Evolutionary conservation across 2,888 invertebrate genomes (phyloP).

Genomic region (Aleiodes leptofemur): DNA sequence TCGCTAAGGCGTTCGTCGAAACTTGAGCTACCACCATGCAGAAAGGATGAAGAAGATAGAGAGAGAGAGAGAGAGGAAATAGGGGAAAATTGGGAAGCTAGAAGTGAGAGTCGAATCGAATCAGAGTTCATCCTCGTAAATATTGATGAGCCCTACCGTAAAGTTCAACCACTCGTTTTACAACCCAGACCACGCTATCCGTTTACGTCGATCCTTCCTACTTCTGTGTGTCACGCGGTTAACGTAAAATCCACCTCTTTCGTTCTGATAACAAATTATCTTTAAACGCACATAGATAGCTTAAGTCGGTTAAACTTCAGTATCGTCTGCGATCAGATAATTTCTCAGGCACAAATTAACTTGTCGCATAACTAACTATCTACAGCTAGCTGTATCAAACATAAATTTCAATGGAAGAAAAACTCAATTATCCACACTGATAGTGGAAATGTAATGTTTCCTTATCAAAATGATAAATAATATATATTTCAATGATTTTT

Average conservation of each 20-base stretch:
- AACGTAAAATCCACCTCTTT: constrained; percentile 49
- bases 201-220: constrained; percentile 42
- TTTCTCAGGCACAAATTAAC: no score
- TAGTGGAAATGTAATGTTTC: no score
- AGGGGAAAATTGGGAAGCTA: constrained; percentile 39
- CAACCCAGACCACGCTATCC: constrained; percentile 55
- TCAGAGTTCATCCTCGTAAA: constrained; percentile 61
- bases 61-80: constrained; percentile 17
- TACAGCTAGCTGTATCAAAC: no score
- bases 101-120: constrained; percentile 58
- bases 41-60: constrained; percentile 37
- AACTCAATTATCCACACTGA: no score
- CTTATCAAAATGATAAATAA: no score
- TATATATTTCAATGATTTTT: no score
- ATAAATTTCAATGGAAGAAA: no score
- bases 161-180: constrained; percentile 63
- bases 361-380: no score
- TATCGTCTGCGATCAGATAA: neutral
- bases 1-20: constrained; percentile 26
- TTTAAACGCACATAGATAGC: constrained; percentile 34
- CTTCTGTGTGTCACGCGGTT: constrained; percentile 50
- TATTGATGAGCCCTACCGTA: constrained; percentile 61
- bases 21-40: constrained; percentile 41
- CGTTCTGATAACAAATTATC: constrained; percentile 39
- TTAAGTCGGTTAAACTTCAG: constrained; percentile 25